phyloP scores from a whole-genome alignment of 2,888 invertebrate genomes.

The Erebia epiphron region DNA sequence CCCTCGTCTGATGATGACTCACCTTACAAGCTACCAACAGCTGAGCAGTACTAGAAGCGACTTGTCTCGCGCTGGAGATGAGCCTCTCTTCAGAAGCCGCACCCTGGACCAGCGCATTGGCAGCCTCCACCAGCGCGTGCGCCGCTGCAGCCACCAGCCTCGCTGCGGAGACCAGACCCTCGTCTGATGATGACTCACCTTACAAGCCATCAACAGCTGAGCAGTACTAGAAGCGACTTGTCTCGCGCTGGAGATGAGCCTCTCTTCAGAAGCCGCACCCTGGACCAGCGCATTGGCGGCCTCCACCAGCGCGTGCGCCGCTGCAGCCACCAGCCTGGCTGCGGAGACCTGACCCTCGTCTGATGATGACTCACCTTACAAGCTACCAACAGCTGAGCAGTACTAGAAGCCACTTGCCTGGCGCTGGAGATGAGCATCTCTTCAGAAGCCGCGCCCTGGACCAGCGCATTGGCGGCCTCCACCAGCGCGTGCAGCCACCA shows the following conservation, averaged over 20 bases:
- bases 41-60: conserved; percentile 98
- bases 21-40: conserved; percentile 98
- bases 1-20: conserved; percentile 85
- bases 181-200: conserved; percentile 94
- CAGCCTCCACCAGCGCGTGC: conserved; percentile 98
- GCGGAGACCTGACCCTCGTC: conserved; percentile 99
- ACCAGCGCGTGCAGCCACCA: conserved; percentile 99
- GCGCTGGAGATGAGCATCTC: conserved; percentile 98
- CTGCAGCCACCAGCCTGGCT: too few relatives aligned
- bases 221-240: too few relatives aligned
- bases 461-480: conserved; percentile 98
- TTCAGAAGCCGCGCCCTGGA: conserved; percentile 95
- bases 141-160: conserved; percentile 98
- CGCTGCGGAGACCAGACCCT: conserved; percentile 97
- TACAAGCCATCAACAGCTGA: too few relatives aligned
- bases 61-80: conserved; percentile 97
- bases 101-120: conserved; percentile 97
- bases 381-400: conserved; percentile 98
- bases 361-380: conserved; percentile 94
- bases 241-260: too few relatives aligned
- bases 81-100: conserved; percentile 96
- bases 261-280: too few relatives aligned
- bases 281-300: too few relatives aligned
- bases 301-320: too few relatives aligned
- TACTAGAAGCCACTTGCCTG: conserved; percentile 97